Evolutionary conservation across 2,113 vertebrate species (phyloP).

Genomic region (Bufo gargarizans): DNA sequence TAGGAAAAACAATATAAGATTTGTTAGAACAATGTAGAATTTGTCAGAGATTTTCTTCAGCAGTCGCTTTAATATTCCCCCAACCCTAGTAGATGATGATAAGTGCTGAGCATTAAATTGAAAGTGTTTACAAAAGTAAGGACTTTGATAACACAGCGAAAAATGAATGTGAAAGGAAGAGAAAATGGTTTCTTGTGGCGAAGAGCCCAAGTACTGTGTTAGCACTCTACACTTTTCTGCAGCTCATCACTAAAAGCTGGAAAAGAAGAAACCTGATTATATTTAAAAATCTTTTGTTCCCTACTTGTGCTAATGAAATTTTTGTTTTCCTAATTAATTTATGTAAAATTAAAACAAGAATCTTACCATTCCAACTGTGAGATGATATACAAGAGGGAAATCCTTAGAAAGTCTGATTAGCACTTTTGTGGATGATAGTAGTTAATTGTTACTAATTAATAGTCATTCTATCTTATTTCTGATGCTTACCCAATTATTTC

Average conservation of each 20-base stretch:
- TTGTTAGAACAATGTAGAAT: neutral
- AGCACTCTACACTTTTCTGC: neutral
- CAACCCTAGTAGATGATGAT: neutral
- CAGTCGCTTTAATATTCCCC: neutral
- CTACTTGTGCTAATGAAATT: conserved; percentile 21
- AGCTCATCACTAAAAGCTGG: neutral
- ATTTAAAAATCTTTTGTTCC: conserved; percentile 2
- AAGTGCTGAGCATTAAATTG: conserved; percentile 4
- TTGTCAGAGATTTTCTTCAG: neutral
- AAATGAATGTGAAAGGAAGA: neutral
- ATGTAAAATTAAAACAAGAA: conserved; percentile 39
- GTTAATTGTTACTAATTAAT: conserved; percentile 46
- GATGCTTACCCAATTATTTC: conserved; percentile 46
- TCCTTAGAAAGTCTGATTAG: conserved; percentile 36
- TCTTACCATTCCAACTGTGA: conserved; percentile 37
- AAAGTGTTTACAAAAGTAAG: neutral
- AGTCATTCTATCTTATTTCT: conserved; percentile 30
- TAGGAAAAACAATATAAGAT: neutral
- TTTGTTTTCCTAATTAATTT: conserved; percentile 32
- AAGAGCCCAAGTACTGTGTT: neutral
- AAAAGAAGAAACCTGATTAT: neutral
- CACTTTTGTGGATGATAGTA: conserved; percentile 37
- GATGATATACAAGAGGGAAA: conserved; percentile 25
- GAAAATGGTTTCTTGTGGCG: neutral
- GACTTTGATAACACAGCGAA: conserved; percentile 9